Base-by-base conservation (phyloP, 2,113 vertebrate species). In the Podocnemis expansa region DNA sequence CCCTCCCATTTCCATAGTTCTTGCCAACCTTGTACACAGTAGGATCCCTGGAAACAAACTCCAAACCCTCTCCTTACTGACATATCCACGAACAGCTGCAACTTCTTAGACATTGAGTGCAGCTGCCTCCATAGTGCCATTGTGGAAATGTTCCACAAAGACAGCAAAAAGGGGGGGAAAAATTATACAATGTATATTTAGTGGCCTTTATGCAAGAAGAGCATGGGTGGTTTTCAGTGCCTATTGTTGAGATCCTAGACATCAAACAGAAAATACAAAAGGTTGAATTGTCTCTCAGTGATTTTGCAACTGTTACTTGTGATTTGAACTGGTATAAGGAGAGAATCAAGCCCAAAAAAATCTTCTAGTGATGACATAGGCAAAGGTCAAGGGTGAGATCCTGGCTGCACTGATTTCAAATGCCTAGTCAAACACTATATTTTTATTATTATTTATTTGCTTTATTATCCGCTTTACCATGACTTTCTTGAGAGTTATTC, bases 21-120 rank as follows among this genome's bases (percentile, higher is more conserved):
- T 96, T 98, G 98, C 97, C 98, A 97, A 92, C 94, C 92, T 97
- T 97, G 93, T 96, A 94, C 95, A 95, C 97, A 98, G 98, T 98
- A 98, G 96, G 96, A 97, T 63, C 96, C 93, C 67, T 96, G 90
- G 87, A 97, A 97, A 94, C 3, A 25, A 89, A 16, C 78, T 97
- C 97, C 93, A 98, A 97, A 97, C 83, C 94, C 78, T 97, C 95
- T 97, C 87, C 60, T 97, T 98, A 95, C 96, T 97, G 90, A 97
- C 96, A 94, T 38, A 97, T 95, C 94, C 92, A 49, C 67, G 91
- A 98, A 95, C 97, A 98, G 97, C 98, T 98, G 97, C 95, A 98
- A 97, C 95, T 97, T 93, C 96, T 98, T 97, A 97, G 95, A 84
- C 89, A 88, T 54, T 93, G 84, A 96, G 83, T 38, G 11, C 96